Base-by-base conservation (phyloP, 2,888 invertebrate genomes). In the Drosophila acutilabella region DNA sequence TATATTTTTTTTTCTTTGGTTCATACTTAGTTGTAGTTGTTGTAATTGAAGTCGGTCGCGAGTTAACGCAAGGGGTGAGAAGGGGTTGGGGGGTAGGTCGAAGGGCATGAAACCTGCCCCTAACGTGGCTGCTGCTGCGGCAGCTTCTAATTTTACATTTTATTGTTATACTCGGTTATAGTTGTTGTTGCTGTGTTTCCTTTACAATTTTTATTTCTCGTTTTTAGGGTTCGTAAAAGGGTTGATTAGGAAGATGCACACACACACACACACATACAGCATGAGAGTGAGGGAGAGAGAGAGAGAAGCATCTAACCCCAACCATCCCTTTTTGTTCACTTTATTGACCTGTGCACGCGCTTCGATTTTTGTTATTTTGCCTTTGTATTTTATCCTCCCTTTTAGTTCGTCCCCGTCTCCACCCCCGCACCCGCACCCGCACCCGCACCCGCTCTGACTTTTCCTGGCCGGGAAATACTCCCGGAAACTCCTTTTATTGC, bases 61-160 rank as follows among this genome's bases (percentile, higher is more conserved):
- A 51, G 44, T 68, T 38, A 33, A n/a, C 33, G 20, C 14, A 42
- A 53, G 30, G 54, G 13, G 26, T 11, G 23, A 2, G 38, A n/a
- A 8, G 14, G 1, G 20, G 36, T n/a, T 1, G 36, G 14, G 53
- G 8, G 2, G 45, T 30, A 52, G 54, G 33, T 26, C 56, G 4
- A 33, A 45, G 33, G 45, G 36, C 74, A 67, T 52, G 51, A 68
- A 78, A 74, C 54, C 77, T 80, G 80, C 80, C 77, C 80, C 80
- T 75, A 65, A 80, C 71, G 72, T 30, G 30, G 30, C 56, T 69
- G 54, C 54, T 44, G 50, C 13, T 26, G 56, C 59, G 59, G 47
- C 80, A 51, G 80, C 71, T 83, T 90, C 88, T 85, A 89, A 85
- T 85, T 89, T 85, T 75, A 84, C 79, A 89, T 83, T 86, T 89